Base-by-base conservation (phyloP, 2,888 invertebrate genomes). In the Zaprionus bogoriensis region DNA sequence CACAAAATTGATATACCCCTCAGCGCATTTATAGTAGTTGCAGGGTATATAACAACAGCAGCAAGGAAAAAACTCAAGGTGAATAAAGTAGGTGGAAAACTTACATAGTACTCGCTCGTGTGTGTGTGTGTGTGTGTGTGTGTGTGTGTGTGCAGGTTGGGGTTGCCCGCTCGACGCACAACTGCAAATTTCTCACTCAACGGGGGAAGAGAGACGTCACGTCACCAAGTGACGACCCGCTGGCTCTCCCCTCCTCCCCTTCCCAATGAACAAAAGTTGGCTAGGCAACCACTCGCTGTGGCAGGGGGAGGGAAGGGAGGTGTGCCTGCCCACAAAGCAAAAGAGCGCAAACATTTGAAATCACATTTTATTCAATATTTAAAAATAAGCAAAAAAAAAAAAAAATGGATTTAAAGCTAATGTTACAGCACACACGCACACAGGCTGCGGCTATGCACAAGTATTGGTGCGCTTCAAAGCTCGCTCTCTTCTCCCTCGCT, bases 151-250 rank as follows among this genome's bases (percentile, higher is more conserved):
- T 0, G 39, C n/a, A 6, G 41, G n/a, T 12, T 9, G 2, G 14
- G 32, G 2, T 3, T 7, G 3, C 7, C 14, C 32, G 5, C 32
- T 36, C 7, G 32, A 17, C n/a, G 32, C 36, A 12, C 36, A 66
- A 66, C 46, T 66, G 66, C 44, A 66, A 66, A 66, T 66, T 58
- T 66, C 44, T 59, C 27, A 66, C 51, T 47, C 36, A 53, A 67
- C 60, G 67, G 52, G 32, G 48, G 25, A 59, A 36, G 36, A 36
- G 36, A 17, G 51, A 36, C 52, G 52, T 44, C 52, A 44, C 36
- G 32, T 36, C 32, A 36, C 32, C 32, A 7, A 9, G 32, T 14
- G 14, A 36, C n/a, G n/a, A 36, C 32, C 17, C 27, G 10, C 7
- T 3, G 7, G 7, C 14, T 14, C 6, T 7, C 3, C 7, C 32